Percentiles rank a stretch among this genome's conserved stretches.
phyloP scores from a whole-genome alignment of 2,888 invertebrate species.

The Gryllus longicercus region DNA sequence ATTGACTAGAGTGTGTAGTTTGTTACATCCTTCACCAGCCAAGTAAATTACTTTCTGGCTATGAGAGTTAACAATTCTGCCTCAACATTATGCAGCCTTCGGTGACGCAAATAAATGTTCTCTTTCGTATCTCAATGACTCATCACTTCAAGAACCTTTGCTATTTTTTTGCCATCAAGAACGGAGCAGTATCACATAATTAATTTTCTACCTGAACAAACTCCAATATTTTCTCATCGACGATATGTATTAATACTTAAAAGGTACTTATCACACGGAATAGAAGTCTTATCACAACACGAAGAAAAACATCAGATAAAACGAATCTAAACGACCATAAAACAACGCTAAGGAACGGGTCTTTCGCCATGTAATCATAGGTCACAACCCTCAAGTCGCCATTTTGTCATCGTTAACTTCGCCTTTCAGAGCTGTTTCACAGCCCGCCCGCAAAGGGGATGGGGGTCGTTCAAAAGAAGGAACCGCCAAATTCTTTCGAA shows the following conservation, averaged over 20 bases:
- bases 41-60: too few species aligned
- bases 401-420: too few species aligned
- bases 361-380: too few species aligned
- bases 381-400: too few species aligned
- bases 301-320: not conserved
- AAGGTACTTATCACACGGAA: not conserved
- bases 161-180: not conserved
- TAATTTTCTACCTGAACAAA: not conserved
- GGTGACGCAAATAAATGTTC: not conserved
- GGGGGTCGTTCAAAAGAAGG: not conserved
- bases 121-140: not conserved
- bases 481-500: not conserved
- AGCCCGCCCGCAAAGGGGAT: too few species aligned
- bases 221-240: not conserved
- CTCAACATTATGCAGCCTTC: not conserved
- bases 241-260: conserved; percentile 2
- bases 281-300: not conserved
- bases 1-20: too few species aligned
- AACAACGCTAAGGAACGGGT: not conserved
- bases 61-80: too few species aligned
- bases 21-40: too few species aligned
- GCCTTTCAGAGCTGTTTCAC: too few species aligned
- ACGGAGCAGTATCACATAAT: not conserved
- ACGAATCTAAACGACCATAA: not conserved
- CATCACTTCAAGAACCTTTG: not conserved